These are phyloP conservation scores for Hippocampus zosterae DNA, from an alignment of 2,113 vertebrate species.

Conservation along the genomic window DNA sequence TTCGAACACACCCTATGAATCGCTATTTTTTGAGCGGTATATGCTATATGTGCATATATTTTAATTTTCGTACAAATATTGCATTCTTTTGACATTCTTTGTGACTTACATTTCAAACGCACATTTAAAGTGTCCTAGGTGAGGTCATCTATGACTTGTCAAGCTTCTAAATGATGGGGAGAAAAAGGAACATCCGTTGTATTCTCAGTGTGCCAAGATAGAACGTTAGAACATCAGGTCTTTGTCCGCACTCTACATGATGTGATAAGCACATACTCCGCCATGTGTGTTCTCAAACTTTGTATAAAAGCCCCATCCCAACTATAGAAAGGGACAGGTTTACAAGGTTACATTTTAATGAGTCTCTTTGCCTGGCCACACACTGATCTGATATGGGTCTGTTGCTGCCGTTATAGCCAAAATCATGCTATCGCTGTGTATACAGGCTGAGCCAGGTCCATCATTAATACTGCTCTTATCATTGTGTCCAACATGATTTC, in stretches of 20 bases:
- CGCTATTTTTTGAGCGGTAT: too few species aligned
- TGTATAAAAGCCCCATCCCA: conserved; percentile 46
- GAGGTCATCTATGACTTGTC: neutral
- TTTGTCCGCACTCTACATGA: conserved; percentile 5
- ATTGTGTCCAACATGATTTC: conserved; percentile 47
- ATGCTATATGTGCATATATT: too few species aligned
- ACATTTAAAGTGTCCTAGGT: neutral
- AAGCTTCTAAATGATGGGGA: neutral
- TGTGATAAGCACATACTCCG: conserved; percentile 37
- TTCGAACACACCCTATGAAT: too few species aligned
- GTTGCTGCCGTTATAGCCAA: conserved; percentile 50
- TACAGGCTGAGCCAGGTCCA: conserved; percentile 54
- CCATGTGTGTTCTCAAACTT: conserved; percentile 38
- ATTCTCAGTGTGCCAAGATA: conserved; percentile 12
- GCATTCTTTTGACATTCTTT: neutral
- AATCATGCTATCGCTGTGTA: conserved; percentile 60
- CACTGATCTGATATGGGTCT: conserved; percentile 58
- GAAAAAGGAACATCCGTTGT: neutral
- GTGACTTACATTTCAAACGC: neutral
- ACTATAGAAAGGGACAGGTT: conserved; percentile 41
- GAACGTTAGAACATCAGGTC: conserved; percentile 1
- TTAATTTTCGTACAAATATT: neutral
- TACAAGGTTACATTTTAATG: conserved; percentile 66
- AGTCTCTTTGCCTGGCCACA: conserved; percentile 40
- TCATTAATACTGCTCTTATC: conserved; percentile 68